Evolutionary conservation across 2,113 vertebrate species (phyloP).

Genomic region (Pangasianodon gigas): DNA sequence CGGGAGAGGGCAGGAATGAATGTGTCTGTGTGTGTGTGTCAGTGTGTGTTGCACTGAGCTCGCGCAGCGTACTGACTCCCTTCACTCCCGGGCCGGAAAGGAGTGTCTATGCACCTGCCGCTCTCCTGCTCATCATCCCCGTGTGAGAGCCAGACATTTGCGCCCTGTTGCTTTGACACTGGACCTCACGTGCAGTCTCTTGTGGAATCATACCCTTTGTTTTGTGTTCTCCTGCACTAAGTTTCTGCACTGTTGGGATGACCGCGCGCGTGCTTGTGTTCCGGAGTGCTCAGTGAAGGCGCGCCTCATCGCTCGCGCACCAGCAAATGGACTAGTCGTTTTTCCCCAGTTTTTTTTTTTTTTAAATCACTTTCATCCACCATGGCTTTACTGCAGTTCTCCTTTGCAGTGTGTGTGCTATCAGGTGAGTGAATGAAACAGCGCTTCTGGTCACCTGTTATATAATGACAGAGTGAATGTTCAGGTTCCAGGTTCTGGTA

Average conservation of each 20-base stretch:
- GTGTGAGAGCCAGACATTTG: background rate
- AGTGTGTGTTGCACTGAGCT: background rate
- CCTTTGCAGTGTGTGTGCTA: slow-evolving; percentile 46
- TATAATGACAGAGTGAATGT: background rate
- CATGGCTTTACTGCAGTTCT: slow-evolving; percentile 60
- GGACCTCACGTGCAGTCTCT: slow-evolving; percentile 2
- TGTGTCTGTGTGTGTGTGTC: background rate
- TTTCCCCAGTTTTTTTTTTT: background rate
- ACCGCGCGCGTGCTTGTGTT: slow-evolving; percentile 30
- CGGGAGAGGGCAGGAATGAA: slow-evolving; percentile 45
- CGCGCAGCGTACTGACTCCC: background rate
- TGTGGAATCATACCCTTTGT: background rate
- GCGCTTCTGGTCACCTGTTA: background rate
- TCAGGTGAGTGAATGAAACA: slow-evolving; percentile 51
- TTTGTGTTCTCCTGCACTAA: slow-evolving; percentile 8
- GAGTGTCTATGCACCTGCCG: slow-evolving; percentile 36
- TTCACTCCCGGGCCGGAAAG: slow-evolving; percentile 10
- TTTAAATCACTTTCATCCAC: slow-evolving; percentile 24
- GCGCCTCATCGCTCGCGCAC: slow-evolving; percentile 26
- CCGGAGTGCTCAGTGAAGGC: slow-evolving; percentile 39
- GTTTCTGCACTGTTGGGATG: slow-evolving; percentile 33
- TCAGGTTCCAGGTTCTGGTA: background rate
- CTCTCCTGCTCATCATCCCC: slow-evolving; percentile 19
- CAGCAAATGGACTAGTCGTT: slow-evolving; percentile 54
- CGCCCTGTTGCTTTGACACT: background rate